phyloP scores from a whole-genome alignment of 2,797 vertebrate genomes.

The Anolis apletophallus region DNA sequence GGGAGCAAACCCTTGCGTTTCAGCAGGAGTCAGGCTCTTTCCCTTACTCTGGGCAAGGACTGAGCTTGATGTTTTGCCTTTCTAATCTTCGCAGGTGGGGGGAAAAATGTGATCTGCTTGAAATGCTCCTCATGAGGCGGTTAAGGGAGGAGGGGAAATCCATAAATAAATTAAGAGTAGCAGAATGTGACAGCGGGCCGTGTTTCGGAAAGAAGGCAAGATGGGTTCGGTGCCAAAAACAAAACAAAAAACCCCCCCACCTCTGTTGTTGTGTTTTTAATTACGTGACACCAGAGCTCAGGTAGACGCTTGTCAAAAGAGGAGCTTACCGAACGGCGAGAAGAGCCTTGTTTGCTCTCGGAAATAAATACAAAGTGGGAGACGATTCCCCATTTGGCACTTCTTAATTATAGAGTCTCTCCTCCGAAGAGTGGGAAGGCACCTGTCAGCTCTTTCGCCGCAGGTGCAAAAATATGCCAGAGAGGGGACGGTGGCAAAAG shows the following conservation, averaged over 20 bases:
- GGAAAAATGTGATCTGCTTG: neutral
- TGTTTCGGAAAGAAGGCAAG: neutral
- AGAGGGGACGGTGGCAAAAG: neutral
- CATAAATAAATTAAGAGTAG: neutral
- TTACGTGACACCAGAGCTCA: neutral
- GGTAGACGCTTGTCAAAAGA: neutral
- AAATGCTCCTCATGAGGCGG: neutral
- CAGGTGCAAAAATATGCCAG: slow-evolving; percentile 23
- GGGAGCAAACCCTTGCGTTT: neutral
- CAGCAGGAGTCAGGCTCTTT: neutral
- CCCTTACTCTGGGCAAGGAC: neutral
- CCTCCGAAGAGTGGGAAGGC: slow-evolving; percentile 2
- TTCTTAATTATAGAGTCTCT: slow-evolving; percentile 24
- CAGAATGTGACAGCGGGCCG: neutral
- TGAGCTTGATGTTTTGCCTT: neutral
- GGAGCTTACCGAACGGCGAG: neutral
- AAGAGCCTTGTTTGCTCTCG: slow-evolving; percentile 11
- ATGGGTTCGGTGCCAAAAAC: neutral
- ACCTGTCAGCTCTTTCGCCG: slow-evolving; percentile 8
- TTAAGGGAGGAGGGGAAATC: neutral
- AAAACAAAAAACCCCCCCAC: neutral
- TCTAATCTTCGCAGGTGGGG: neutral
- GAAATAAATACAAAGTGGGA: slow-evolving; percentile 4
- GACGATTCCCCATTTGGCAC: slow-evolving; percentile 21
- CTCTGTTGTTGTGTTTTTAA: neutral